A percentile compares a stretch with the other conserved stretches of the same genome.
These are phyloP conservation scores for Turritopsis dohrnii DNA, from an alignment of 30 jellyfish, hydroid and myxozoan genomes.

Conservation along the genomic window DNA sequence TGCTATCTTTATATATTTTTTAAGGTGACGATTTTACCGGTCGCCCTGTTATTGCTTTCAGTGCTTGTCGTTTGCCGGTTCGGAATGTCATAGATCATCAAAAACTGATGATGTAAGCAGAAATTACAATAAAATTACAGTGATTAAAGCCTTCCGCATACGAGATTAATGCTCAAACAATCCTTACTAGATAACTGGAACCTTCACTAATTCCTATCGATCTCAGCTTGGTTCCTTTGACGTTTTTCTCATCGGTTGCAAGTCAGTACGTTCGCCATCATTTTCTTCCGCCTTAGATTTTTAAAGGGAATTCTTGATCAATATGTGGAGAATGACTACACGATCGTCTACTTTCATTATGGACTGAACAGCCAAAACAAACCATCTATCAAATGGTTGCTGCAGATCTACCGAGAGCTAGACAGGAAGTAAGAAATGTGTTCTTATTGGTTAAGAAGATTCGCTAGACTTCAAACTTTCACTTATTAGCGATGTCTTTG, in stretches of 20 bases:
- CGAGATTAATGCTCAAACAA: no score
- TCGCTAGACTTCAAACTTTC: no score
- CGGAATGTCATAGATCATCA: conserved; percentile 77
- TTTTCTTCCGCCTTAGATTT: no score
- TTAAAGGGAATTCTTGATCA: conserved; percentile 73
- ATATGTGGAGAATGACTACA: conserved; percentile 82
- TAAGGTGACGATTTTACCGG: conserved; percentile 91
- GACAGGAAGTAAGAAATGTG: conserved; percentile 71
- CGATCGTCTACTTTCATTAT: conserved; percentile 78
- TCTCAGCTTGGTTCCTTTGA: no score
- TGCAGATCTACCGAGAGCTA: conserved; percentile 70
- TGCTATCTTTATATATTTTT: background rate
- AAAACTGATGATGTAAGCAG: conserved; percentile 45
- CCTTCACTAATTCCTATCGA: no score
- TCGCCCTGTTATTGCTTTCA: conserved; percentile 92
- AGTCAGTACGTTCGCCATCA: no score
- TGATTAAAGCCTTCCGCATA: no score
- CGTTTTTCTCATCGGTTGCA: no score
- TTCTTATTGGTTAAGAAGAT: background rate
- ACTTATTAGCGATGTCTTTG: no score
- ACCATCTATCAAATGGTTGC: conserved; percentile 78
- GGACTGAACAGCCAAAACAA: conserved; percentile 84
- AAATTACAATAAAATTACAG: no score
- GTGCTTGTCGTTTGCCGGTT: conserved; percentile 90
- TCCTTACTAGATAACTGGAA: no score